phyloP scores from a whole-genome alignment of 2,888 invertebrate species.

The Nemotelus pantherinus region DNA sequence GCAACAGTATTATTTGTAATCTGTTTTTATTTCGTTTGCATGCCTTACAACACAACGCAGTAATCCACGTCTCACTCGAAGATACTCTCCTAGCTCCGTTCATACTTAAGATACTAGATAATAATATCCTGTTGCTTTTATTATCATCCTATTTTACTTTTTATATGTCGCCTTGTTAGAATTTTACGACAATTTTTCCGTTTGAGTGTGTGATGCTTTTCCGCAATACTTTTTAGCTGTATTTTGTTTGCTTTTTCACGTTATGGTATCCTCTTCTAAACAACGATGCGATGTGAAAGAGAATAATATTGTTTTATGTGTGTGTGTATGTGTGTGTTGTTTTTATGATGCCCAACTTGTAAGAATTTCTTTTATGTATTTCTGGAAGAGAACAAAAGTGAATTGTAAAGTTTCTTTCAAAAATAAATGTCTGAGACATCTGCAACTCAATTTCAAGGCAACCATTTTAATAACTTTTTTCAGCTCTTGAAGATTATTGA shows the following conservation, averaged over 20 bases:
- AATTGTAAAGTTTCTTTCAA: background rate
- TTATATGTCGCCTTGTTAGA: slow-evolving; percentile 38
- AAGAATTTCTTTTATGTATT: background rate
- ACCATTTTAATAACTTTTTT: too few species aligned
- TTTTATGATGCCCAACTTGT: slow-evolving; percentile 7
- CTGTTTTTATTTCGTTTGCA: slow-evolving; percentile 15
- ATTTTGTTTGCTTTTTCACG: slow-evolving; percentile 14
- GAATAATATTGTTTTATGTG: slow-evolving; percentile 11
- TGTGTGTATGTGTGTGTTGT: background rate
- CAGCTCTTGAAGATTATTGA: too few species aligned
- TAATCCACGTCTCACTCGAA: background rate
- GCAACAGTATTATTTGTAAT: slow-evolving; percentile 33
- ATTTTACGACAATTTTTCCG: slow-evolving; percentile 38
- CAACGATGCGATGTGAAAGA: background rate
- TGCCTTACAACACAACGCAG: background rate
- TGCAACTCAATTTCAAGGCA: too few species aligned
- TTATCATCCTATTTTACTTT: slow-evolving; percentile 40
- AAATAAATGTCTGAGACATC: too few species aligned
- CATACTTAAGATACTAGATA: slow-evolving; percentile 2
- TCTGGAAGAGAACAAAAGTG: background rate
- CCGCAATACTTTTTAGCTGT: too few species aligned
- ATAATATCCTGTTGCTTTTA: slow-evolving; percentile 43
- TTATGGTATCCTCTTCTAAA: slow-evolving; percentile 16
- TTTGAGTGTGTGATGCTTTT: background rate
- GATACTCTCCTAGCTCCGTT: background rate